Evolutionary conservation across 1,140 invertebrate genomes (phyloP), one percentile per base, ranked within the genome.

Genomic region (Matsumurasca onukii): DNA sequence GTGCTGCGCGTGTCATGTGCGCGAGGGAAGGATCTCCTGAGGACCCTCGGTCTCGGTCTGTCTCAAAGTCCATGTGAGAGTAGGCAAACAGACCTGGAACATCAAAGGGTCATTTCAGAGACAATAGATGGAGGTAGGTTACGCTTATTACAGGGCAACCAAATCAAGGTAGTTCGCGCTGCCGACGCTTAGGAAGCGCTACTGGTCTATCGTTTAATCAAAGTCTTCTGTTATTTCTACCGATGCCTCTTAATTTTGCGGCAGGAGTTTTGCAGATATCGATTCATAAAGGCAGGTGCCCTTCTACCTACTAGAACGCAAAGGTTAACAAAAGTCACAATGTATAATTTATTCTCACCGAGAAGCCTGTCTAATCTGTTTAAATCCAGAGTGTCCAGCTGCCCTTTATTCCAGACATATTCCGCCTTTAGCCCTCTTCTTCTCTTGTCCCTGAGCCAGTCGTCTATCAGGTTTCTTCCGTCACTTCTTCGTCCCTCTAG

Each of bases 1-100:
- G 86, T 1, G 94, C 94, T 15, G 88, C 87, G 69, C 88, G 84
- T 0, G 92, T 92, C 85, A 97, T 91, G 75, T 96, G 92, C 0
- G 87, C 86, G 0, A 97, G 79, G 1, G 91, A 89, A 0, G 91
- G 91, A 77, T 91, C 86, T 1, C 87, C 84, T 9, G 77, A 83
- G 3, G 87, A 86, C 67, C 86, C 81, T 34, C 82, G 82, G 76
- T 86, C 80, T 75, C 86, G 59, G 79, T 88, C 77, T 3, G 79
- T 74, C 67, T 85, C 82, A 67, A 85, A 86, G 69, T 84, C 82
- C 80, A 86, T 81, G 73, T 86, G 84, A 39, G 82, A 82, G 72
- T 83, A 82, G 31, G 80, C 76, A 74, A 86, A 86, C 30, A 86
- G 72, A 62, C 84, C 84, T 85, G 76, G 12, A 51, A 51, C n/a